Base-by-base conservation (phyloP, 2,797 vertebrate genomes). In the Cirrhinus mrigala region DNA sequence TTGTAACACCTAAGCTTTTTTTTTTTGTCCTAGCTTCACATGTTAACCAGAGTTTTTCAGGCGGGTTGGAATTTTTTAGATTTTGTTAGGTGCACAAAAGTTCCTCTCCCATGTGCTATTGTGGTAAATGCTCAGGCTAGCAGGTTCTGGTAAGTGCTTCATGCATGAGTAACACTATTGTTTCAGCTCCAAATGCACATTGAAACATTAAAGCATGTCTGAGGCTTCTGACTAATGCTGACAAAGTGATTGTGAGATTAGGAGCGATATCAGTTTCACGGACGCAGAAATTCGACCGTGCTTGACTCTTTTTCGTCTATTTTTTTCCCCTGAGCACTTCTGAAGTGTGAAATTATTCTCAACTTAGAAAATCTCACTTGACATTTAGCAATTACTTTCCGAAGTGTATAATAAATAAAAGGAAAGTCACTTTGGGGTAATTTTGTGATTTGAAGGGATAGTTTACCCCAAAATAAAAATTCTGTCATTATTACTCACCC, bases 71-170 rank as follows among this genome's bases (percentile, higher is more conserved):
- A 62, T 81, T 48, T 83, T n/a, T 27, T 69, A 79, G 50, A 73
- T 78, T 70, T 81, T 79, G 48, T 77, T 79, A 73, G 74, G 46
- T 76, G 27, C 16, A 77, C 40, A 77, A 54, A 52, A 1, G 16
- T 44, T 83, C 48, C 56, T 64, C 79, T 75, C 12, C 64, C 56
- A 64, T 52, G 20, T 73, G 18, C 69, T 29, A 33, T 29, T 5
- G 56, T 6, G 14, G 9, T 64, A 75, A 78, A 84, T 37, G 44
- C 73, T 77, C 37, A 84, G 48, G 33, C 82, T 76, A 54, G 56
- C 60, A 56, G 48, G 48, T 68, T 58, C 83, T 88, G 87, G 87
- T 87, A 88, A 87, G 89, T 83, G 70, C 44, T 83, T 69, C 54
- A 71, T 88, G 81, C 89, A 88, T 87, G 87, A 60, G 66, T 79